These are phyloP conservation scores for Mantis religiosa DNA, from an alignment of 2,888 invertebrate species.

Conservation along the genomic window DNA sequence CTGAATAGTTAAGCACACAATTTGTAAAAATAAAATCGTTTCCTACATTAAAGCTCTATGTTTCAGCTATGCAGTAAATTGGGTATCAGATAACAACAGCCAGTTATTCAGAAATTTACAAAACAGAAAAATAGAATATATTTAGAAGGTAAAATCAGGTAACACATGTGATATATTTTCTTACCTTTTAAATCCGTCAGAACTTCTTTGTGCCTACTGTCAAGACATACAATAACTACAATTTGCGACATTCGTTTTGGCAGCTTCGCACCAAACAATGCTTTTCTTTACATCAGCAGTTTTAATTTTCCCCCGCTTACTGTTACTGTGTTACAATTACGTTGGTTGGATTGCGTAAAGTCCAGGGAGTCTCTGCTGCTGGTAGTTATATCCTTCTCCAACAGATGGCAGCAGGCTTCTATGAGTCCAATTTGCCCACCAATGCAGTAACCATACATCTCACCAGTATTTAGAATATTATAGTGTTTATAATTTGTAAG, in stretches of 20 bases:
- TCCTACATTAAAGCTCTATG: no score
- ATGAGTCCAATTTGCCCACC: no score
- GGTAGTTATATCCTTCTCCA: background rate
- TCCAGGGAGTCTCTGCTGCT: background rate
- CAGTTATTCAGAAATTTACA: no score
- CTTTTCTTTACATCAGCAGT: constrained; percentile 32
- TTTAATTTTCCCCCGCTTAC: constrained; percentile 23
- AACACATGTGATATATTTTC: background rate
- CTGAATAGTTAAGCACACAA: no score
- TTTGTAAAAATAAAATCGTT: no score
- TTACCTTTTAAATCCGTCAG: background rate
- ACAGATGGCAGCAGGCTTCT: background rate
- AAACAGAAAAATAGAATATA: no score
- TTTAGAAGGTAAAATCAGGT: no score
- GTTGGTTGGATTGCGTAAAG: constrained; percentile 41
- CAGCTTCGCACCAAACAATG: background rate
- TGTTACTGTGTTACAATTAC: background rate
- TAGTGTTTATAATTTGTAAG: no score
- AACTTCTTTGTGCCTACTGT: background rate
- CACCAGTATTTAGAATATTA: no score
- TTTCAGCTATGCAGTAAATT: no score
- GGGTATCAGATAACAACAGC: no score
- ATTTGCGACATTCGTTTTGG: background rate
- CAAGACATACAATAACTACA: background rate
- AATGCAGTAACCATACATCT: no score